Base-by-base conservation (phyloP, 2,888 invertebrate genomes). In the Pardosa pseudoannulata region DNA sequence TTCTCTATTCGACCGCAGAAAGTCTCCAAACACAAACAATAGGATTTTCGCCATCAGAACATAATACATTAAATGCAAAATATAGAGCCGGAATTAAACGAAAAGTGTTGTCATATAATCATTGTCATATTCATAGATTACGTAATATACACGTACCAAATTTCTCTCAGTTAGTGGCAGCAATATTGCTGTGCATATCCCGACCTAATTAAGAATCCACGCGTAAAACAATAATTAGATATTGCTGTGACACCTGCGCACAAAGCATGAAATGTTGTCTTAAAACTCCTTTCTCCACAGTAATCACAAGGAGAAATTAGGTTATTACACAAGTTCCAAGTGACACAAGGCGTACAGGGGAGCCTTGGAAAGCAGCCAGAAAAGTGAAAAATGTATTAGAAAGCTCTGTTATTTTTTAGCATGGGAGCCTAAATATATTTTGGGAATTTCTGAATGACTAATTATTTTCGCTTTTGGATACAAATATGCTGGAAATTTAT, bases 381-480 rank as follows among this genome's bases (percentile, higher is more conserved):
- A 56, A 56, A 56, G 56, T 56, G 56, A 56, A 56, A 56, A 56
- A 56, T 56, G 56, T 56, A 56, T 56, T 56, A 56, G 23, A 56
- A 23, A 56, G 56, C 56, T 19, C 11, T 56, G 23, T 56, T 56
- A 56, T 56, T 56, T 56, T 56, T 46, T 46, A 19, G 23, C 56
- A 11, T 23, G 3, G 5, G 5, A 56, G 23, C 56, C 23, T 56
- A 56, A 56, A 56, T 23, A 56, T 23, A 23, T 56, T 56, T 56
- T 56, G 56, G 23, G 56, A 56, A 56, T 56, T 56, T 56, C 56
- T 56, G 56, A 56, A 56, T 56, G 56, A 56, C 56, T 56, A 56
- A 56, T 56, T 56, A 56, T 56, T 23, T 56, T 56, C 56, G 56
- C 56, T 56, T 19, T 23, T 56, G 23, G 56, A 23, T 56, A 19